These are phyloP conservation scores for Triplophysa tibetana DNA, from an alignment of 2,113 vertebrate species.

Conservation along the genomic window DNA sequence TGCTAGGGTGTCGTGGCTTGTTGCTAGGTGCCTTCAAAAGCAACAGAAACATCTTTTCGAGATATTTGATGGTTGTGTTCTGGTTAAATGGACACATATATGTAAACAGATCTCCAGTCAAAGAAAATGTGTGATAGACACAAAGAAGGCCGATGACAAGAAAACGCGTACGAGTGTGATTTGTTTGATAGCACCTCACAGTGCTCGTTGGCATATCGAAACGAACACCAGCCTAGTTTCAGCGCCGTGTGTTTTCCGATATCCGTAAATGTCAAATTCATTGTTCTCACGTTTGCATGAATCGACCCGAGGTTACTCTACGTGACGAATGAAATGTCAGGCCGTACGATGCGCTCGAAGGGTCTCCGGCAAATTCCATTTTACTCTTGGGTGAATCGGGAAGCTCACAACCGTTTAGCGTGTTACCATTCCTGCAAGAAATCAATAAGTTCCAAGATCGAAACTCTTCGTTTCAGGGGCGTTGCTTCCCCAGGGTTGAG, in stretches of 20 bases:
- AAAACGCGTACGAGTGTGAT: not conserved
- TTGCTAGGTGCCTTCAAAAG: no score
- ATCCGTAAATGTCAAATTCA: conserved; percentile 29
- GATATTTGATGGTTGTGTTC: not conserved
- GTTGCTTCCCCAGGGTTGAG: not conserved
- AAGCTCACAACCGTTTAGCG: conserved; percentile 17
- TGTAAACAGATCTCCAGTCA: not conserved
- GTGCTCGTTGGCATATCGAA: conserved; percentile 22
- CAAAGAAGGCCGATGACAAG: not conserved
- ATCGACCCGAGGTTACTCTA: conserved; percentile 9
- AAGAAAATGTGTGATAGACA: not conserved
- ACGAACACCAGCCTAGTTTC: not conserved
- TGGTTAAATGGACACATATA: not conserved
- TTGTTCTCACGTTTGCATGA: conserved; percentile 21
- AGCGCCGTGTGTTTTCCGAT: conserved; percentile 25
- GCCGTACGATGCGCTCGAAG: not conserved
- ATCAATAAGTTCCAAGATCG: conserved; percentile 21
- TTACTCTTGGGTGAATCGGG: conserved; percentile 35
- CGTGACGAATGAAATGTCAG: conserved; percentile 48
- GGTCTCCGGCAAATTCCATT: conserved; percentile 24
- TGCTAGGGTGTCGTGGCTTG: no score
- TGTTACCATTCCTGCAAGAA: not conserved
- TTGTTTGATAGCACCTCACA: conserved; percentile 6
- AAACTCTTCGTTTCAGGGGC: not conserved
- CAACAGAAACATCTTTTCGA: no score